Evolutionary conservation across 2,797 vertebrate species (phyloP), one percentile per base, ranked within the genome.

Genomic region (Brachymystax lenok): DNA sequence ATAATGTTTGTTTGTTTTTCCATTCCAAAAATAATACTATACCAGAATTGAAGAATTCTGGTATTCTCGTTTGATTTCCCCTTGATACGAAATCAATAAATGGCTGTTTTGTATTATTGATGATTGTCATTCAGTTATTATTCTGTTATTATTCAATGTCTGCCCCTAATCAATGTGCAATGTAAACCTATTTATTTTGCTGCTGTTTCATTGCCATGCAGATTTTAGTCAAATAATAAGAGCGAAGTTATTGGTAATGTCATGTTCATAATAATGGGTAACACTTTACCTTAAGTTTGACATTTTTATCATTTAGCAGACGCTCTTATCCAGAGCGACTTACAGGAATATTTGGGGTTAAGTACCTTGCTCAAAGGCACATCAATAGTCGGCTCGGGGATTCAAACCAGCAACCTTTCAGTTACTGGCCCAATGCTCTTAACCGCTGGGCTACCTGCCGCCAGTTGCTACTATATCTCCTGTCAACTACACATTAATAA

Each of bases 21-120:
- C 74, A 84, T 88, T 83, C 54, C n/a, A 40, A 35, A 66, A 71
- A 79, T n/a, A 81, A 83, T 77, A 68, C 17, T 68, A 50, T 51
- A 79, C 4, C 72, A 80, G 52, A 73, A 70, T 76, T 80, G 35
- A 75, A 76, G 63, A 85, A 72, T 81, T 79, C 79, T 84, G 80
- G 78, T 81, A 61, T 19, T 61, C 4, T 85, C 30, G 78, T 83
- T 85, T 86, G 2, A 77, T 82, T 84, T 82, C 71, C 79, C 77
- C 75, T 81, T 80, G 74, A 76, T 83, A 85, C 84, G 19, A 88
- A 88, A 80, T 79, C 63, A 92, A 92, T 87, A 92, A 91, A 91
- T 88, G 67, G 76, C 80, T 88, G 83, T 87, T 89, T 88, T 90
- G 70, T 84, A 80, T 82, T 79, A 12, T 66, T 76, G 80, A 74